These are phyloP conservation scores for Psittacula cyanocephala DNA, from an alignment of 2,113 vertebrate genomes.

Conservation along the genomic window DNA sequence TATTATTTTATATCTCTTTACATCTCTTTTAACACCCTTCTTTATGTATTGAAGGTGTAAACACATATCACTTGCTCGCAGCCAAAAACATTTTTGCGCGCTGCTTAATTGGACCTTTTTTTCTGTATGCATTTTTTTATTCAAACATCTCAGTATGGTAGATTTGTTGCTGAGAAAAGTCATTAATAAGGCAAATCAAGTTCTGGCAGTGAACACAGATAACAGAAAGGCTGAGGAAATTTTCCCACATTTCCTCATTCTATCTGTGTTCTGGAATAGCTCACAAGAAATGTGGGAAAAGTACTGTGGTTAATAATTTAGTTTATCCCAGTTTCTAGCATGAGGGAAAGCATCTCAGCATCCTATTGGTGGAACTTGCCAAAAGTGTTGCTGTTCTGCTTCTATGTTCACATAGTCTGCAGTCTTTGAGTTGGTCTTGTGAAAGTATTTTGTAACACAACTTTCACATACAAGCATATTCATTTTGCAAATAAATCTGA, in stretches of 20 bases:
- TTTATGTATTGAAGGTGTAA: background rate
- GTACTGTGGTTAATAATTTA: background rate
- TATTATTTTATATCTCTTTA: background rate
- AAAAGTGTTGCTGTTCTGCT: background rate
- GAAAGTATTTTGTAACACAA: rapidly evolving
- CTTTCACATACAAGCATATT: background rate
- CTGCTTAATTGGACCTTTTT: background rate
- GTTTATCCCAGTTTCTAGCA: background rate
- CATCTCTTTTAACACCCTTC: background rate
- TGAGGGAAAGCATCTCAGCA: background rate
- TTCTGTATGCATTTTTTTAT: background rate
- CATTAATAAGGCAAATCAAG: background rate
- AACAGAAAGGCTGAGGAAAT: background rate
- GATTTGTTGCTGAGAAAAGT: background rate
- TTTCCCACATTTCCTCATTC: background rate
- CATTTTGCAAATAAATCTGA: background rate
- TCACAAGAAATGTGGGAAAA: background rate
- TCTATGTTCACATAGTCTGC: rapidly evolving
- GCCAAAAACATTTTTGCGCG: background rate
- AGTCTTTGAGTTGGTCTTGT: background rate
- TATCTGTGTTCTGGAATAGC: background rate
- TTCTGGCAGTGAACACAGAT: background rate
- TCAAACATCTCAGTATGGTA: background rate
- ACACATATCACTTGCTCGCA: background rate
- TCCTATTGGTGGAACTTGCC: background rate